Evolutionary conservation across 2,797 vertebrate genomes (phyloP).

Genomic region (Mormyrus hasselquistii): DNA sequence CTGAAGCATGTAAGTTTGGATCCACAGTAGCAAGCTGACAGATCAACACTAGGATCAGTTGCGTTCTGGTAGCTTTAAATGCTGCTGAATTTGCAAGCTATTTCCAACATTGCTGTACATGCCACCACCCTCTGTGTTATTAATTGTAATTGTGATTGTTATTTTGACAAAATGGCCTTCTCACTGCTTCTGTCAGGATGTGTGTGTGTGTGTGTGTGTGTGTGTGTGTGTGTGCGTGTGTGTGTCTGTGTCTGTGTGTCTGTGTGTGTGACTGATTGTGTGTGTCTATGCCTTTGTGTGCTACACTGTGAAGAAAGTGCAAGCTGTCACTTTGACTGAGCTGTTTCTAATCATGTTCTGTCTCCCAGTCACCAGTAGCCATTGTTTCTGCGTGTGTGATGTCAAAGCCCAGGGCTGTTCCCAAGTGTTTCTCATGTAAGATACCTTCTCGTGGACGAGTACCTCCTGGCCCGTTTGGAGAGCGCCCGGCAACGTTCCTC

Average conservation of each 20-base stretch:
- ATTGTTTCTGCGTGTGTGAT: conserved; percentile 85
- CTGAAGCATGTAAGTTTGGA: not conserved
- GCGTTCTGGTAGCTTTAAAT: not conserved
- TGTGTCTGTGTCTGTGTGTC: not conserved
- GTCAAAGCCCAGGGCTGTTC: conserved; percentile 72
- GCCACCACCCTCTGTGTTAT: not conserved
- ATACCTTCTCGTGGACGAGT: conserved; percentile 52
- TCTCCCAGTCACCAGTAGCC: conserved; percentile 73
- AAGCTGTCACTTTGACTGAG: conserved; percentile 38
- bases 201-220: not conserved
- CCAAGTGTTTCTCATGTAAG: conserved; percentile 87
- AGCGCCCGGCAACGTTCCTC: conserved; percentile 32
- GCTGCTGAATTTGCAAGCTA: not conserved
- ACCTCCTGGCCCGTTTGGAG: conserved; percentile 34
- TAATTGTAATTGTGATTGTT: conserved; percentile 15
- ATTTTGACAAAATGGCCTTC: not conserved
- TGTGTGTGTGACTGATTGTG: not conserved
- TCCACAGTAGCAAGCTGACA: not conserved
- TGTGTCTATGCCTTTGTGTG: not conserved
- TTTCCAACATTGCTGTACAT: not conserved
- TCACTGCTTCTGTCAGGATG: not conserved
- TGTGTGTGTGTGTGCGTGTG: not conserved
- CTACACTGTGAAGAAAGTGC: not conserved
- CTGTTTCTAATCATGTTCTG: conserved; percentile 54
- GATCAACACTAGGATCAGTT: not conserved